Percentiles rank a stretch among this genome's conserved stretches.
Evolutionary conservation across 1,140 invertebrate genomes (phyloP).

Genomic region (Lepidostoma basale): DNA sequence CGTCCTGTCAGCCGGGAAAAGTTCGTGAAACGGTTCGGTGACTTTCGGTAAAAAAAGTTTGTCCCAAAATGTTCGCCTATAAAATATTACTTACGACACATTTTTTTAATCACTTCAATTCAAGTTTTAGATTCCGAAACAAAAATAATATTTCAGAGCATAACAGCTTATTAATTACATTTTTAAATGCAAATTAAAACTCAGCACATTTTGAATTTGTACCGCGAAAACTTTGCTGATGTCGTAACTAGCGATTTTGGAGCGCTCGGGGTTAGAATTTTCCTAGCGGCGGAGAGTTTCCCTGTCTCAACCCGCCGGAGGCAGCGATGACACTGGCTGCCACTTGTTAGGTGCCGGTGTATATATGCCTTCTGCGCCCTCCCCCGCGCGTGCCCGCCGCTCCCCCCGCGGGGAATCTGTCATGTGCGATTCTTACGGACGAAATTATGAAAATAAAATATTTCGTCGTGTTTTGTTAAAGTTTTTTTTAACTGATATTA

Average conservation of each 20-base stretch:
- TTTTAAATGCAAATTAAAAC: no score
- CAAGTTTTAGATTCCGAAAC: no score
- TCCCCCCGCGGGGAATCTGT: not conserved
- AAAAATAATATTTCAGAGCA: no score
- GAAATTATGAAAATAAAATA: no score
- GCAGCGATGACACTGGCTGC: constrained; percentile 27
- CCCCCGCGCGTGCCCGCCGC: not conserved
- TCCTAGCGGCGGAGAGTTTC: not conserved
- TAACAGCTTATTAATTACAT: no score
- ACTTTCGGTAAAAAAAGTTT: no score
- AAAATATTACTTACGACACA: no score
- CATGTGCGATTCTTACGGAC: constrained; percentile 6
- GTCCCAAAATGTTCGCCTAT: no score
- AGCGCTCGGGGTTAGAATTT: not conserved
- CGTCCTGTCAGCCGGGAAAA: not conserved
- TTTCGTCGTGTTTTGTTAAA: no score
- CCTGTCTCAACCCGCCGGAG: constrained; percentile 11
- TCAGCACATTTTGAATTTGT: no score
- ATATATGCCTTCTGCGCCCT: constrained; percentile 26
- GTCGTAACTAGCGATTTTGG: not conserved
- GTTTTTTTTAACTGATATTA: no score
- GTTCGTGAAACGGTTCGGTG: not conserved
- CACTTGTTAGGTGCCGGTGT: constrained; percentile 34
- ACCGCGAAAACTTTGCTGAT: constrained; percentile 9
- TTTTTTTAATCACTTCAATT: no score